Conservation (phyloP, 2,113 vertebrate species). For the Cheirogaleus medius region DNA sequence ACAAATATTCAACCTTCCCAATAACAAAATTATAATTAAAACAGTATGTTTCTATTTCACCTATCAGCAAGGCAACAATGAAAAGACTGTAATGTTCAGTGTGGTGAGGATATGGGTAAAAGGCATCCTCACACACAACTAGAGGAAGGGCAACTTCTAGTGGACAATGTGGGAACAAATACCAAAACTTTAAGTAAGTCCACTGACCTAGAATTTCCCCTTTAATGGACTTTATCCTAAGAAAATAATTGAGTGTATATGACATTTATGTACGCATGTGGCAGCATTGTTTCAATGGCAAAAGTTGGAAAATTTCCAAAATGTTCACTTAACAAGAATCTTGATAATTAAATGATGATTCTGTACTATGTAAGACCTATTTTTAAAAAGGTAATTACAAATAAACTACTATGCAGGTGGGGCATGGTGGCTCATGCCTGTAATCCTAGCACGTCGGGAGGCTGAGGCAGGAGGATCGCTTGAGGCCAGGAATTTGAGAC, state of each 20-base stretch:
- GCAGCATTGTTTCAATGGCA: background rate
- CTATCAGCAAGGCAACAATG: background rate
- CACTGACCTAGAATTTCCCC: background rate
- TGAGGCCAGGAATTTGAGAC: background rate
- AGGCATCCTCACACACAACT: background rate
- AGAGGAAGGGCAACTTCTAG: background rate
- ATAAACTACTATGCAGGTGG: background rate
- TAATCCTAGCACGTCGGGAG: background rate
- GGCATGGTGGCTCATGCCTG: background rate
- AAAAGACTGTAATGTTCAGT: background rate
- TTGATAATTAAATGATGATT: background rate
- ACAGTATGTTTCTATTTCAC: background rate
- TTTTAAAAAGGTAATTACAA: constrained; percentile 23
- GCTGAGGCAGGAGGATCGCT: background rate
- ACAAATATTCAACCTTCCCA: background rate
- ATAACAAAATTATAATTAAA: background rate
- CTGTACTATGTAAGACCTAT: background rate
- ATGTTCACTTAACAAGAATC: background rate
- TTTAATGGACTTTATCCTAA: background rate
- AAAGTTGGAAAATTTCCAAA: constrained; percentile 21
- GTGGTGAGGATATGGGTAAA: background rate
- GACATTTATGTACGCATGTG: background rate
- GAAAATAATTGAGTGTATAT: background rate
- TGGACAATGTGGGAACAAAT: background rate
- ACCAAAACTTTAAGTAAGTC: background rate